These are phyloP conservation scores for Rhorus exstirpatorius DNA, from an alignment of 2,888 invertebrate genomes.

Conservation along the genomic window DNA sequence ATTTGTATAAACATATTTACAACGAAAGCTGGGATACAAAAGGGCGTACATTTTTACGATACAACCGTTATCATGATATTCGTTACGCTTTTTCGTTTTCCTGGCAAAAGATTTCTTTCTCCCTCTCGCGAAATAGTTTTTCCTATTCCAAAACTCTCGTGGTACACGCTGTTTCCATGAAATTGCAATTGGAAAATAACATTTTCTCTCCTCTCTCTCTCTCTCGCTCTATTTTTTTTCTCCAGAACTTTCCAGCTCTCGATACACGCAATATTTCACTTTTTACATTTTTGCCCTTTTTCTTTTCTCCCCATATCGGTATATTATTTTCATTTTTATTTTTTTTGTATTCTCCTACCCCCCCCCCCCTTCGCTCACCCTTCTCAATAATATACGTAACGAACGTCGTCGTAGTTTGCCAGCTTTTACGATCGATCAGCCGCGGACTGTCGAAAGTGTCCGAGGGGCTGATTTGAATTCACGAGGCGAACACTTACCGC, in stretches of 20 bases:
- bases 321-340: background rate
- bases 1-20: background rate
- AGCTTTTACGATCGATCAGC: slow-evolving; percentile 51
- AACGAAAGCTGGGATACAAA: background rate
- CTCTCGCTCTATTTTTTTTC: background rate
- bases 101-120: slow-evolving; percentile 4
- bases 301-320: background rate
- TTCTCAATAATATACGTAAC: slow-evolving; percentile 7
- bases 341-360: background rate
- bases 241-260: background rate
- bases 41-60: background rate
- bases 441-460: slow-evolving; percentile 16
- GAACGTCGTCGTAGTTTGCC: slow-evolving; percentile 17
- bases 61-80: background rate
- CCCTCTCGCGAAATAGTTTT: slow-evolving; percentile 22
- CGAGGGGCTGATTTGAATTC: slow-evolving; percentile 50
- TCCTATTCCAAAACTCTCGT: slow-evolving; percentile 9
- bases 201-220: slow-evolving; percentile 7
- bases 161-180: background rate
- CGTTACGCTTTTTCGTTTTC: background rate
- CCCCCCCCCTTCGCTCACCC: background rate
- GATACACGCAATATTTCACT: slow-evolving; percentile 49
- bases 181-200: slow-evolving; percentile 66
- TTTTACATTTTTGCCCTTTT: slow-evolving; percentile 12
- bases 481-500: slow-evolving; percentile 17